Conservation (phyloP, 2,113 vertebrate species). For the Hypomesus transpacificus region DNA sequence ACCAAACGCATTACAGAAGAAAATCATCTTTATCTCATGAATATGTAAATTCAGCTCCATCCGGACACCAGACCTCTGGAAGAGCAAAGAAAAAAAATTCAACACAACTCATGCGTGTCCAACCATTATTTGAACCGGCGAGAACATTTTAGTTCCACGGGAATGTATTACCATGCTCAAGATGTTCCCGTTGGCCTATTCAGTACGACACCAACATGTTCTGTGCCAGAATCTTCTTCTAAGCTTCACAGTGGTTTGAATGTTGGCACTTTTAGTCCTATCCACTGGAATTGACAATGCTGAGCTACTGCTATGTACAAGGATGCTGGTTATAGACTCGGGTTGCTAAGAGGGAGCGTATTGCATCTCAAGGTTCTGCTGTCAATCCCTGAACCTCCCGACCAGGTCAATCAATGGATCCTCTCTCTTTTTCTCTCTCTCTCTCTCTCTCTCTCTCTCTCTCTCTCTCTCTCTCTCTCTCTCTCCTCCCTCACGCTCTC, state of each 20-base stretch:
- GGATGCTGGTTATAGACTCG: constrained; percentile 49
- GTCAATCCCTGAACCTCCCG: constrained; percentile 62
- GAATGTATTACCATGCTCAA: constrained; percentile 22
- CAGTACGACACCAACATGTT: constrained; percentile 9
- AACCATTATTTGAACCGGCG: constrained; percentile 21
- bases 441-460: constrained; percentile 1
- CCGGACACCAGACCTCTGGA: constrained; percentile 47
- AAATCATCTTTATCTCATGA: constrained; percentile 51
- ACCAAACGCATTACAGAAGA: constrained; percentile 38
- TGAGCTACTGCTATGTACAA: constrained; percentile 22
- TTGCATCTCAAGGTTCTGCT: constrained; percentile 59
- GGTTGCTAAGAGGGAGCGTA: constrained; percentile 43
- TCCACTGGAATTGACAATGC: constrained; percentile 42
- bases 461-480: background rate
- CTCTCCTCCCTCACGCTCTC: constrained; percentile 17
- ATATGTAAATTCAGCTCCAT: constrained; percentile 48
- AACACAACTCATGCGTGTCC: constrained; percentile 22
- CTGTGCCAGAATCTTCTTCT: constrained; percentile 5
- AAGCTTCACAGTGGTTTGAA: constrained; percentile 26
- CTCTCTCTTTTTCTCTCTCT: constrained; percentile 13
- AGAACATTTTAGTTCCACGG: constrained; percentile 20
- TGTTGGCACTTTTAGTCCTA: constrained; percentile 24
- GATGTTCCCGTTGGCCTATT: constrained; percentile 13
- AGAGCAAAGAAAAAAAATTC: constrained; percentile 31
- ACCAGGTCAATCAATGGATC: constrained; percentile 67